phyloP scores from a whole-genome alignment of 2,888 invertebrate genomes.

The Disparrhopalites patrizii region DNA sequence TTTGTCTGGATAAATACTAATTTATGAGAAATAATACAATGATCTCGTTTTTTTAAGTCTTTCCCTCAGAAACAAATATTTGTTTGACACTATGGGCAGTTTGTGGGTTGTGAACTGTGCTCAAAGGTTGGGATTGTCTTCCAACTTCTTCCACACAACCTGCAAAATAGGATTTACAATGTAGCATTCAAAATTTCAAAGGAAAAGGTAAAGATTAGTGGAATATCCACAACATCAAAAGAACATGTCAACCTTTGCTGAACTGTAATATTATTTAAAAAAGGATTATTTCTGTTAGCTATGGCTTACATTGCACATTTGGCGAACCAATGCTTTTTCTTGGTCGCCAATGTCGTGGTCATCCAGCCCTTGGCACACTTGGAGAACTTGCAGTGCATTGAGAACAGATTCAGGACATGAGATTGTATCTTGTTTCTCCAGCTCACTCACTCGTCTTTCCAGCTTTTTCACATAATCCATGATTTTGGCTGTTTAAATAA shows the following conservation, averaged over 20 bases:
- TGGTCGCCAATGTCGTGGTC: conserved; percentile 61
- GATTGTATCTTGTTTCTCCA: conserved; percentile 51
- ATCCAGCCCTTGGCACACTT: conserved; percentile 67
- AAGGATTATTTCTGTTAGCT: neutral
- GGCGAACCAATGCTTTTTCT: conserved; percentile 85
- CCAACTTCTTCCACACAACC: conserved; percentile 87
- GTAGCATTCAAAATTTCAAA: neutral
- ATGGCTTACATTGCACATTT: conserved; percentile 84
- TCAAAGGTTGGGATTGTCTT: conserved; percentile 57
- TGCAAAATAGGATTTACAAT: conserved; percentile 50
- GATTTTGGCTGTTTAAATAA: conserved; percentile 65
- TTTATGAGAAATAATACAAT: too few species aligned
- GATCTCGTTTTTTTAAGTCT: too few species aligned
- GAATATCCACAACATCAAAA: too few species aligned
- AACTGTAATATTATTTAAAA: neutral
- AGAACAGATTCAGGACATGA: conserved; percentile 82
- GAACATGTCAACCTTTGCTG: conserved; percentile 1
- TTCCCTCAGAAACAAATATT: too few species aligned
- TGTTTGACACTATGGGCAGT: too few species aligned
- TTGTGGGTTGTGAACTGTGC: too few species aligned
- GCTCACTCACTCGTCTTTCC: conserved; percentile 70
- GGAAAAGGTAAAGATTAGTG: too few species aligned
- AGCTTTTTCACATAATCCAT: conserved; percentile 86
- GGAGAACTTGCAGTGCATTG: conserved; percentile 84
- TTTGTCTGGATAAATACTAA: too few species aligned